A percentile compares a stretch with the other conserved stretches of the same genome.
Evolutionary conservation across 2,113 vertebrate genomes (phyloP).

Genomic region (Aphyosemion australe): DNA sequence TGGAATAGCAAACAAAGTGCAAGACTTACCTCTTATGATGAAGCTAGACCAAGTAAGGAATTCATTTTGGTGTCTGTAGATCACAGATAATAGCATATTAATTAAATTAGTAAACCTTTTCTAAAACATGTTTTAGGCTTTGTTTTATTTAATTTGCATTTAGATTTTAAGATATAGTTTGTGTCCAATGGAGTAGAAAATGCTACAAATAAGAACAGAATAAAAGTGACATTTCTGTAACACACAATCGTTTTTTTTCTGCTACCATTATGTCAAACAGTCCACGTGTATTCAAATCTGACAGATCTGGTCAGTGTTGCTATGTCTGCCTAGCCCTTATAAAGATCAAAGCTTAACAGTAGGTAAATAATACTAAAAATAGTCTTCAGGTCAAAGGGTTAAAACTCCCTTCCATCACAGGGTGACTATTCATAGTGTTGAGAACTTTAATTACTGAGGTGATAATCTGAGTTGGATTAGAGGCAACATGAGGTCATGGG

Average conservation of each 20-base stretch:
- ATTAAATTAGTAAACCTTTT: no score
- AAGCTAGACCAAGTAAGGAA: conserved; percentile 87
- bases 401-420: background rate
- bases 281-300: background rate
- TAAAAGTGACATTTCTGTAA: no score
- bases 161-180: no score
- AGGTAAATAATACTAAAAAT: background rate
- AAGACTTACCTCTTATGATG: conserved; percentile 77
- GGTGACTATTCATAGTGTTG: conserved; percentile 9
- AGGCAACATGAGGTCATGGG: background rate
- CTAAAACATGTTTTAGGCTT: no score
- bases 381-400: background rate
- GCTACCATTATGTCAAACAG: background rate
- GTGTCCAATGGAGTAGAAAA: no score
- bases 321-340: background rate
- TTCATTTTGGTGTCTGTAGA: background rate
- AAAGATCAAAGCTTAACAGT: background rate
- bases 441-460: background rate
- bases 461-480: background rate
- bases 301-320: background rate
- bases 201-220: no score
- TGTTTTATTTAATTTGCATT: no score
- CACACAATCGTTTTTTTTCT: no score
- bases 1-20: conserved; percentile 37
- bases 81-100: background rate